Evolutionary conservation across 2,113 vertebrate genomes (phyloP), one percentile per base, ranked within the genome.

Genomic region (Galemys pyrenaicus): DNA sequence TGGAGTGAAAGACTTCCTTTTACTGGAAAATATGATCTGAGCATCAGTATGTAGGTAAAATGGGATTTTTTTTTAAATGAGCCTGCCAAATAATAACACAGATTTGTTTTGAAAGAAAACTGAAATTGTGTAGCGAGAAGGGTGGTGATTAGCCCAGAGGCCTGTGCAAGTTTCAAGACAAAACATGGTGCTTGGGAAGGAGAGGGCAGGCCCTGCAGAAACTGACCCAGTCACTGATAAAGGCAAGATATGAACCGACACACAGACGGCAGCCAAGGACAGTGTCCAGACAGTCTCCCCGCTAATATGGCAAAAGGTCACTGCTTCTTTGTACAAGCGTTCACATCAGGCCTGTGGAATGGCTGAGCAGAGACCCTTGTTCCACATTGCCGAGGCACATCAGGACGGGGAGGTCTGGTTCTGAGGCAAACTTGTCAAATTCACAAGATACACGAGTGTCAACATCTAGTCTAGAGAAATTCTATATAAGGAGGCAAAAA

Each of bases 11-110:
- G 51, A 7, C 84, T 28, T 77, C 35, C 17, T 90, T 83, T 91
- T 49, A 71, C 37, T 82, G 24, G 60, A 84, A 92, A 75, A 71
- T 88, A 87, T 15, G 84, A 84, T 71, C 60, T 85, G 74, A 75
- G 0, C 54, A 60, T 56, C 17, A n/a, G n/a, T 73, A 51, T n/a
- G 12, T 28, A 83, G 67, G 75, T 64, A 83, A 75, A 81, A 88
- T 51, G 19, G 54, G n/a, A n/a, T n/a, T n/a, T n/a, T n/a, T n/a
- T n/a, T n/a, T n/a, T n/a, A n/a, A 64, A 11, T 17, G 19, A 94
- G 37, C 30, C 37, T 65, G 30, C 54, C 80, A 68, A 87, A 86
- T 54, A 74, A 65, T 30, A 89, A 91, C 8, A 84, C 19, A 82
- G 49, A 19, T 6, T 20, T 17, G n/a, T 75, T 62, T 75, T 67